Evolutionary conservation across 2,113 vertebrate species (phyloP).

Genomic region (Heterochromis multidens): DNA sequence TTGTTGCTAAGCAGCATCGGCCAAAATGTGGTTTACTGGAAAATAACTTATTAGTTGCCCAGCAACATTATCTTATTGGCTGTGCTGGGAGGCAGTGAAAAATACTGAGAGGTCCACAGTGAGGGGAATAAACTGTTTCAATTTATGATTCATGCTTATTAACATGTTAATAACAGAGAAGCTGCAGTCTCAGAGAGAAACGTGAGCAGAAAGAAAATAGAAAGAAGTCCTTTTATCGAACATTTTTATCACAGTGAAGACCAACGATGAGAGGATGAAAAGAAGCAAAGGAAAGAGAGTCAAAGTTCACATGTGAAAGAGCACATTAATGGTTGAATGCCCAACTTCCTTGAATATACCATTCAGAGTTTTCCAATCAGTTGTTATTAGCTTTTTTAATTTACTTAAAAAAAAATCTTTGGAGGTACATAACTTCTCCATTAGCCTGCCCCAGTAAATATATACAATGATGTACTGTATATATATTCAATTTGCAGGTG

Average conservation of each 20-base stretch:
- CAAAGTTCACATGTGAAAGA: no score
- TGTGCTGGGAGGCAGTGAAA: not conserved
- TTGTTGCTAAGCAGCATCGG: slow-evolving; percentile 25
- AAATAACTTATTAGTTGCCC: slow-evolving; percentile 25
- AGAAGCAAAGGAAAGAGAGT: not conserved
- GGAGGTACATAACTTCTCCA: not conserved
- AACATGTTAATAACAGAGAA: not conserved
- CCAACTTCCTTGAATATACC: no score
- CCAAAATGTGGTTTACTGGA: not conserved
- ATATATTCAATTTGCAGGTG: not conserved
- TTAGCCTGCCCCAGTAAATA: not conserved
- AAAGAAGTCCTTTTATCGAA: not conserved
- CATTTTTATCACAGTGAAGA: not conserved
- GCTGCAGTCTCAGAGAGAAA: not conserved
- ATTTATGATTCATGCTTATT: not conserved
- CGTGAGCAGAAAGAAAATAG: no score
- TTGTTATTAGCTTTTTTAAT: not conserved
- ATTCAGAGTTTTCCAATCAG: not conserved
- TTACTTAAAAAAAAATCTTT: not conserved
- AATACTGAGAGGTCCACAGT: not conserved
- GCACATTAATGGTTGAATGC: not conserved
- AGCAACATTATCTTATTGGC: slow-evolving; percentile 10
- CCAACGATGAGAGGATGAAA: not conserved
- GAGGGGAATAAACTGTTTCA: not conserved
- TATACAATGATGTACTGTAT: no score